Base-by-base conservation (phyloP, 1,140 invertebrate species). In the Ganaspis sp. region DNA sequence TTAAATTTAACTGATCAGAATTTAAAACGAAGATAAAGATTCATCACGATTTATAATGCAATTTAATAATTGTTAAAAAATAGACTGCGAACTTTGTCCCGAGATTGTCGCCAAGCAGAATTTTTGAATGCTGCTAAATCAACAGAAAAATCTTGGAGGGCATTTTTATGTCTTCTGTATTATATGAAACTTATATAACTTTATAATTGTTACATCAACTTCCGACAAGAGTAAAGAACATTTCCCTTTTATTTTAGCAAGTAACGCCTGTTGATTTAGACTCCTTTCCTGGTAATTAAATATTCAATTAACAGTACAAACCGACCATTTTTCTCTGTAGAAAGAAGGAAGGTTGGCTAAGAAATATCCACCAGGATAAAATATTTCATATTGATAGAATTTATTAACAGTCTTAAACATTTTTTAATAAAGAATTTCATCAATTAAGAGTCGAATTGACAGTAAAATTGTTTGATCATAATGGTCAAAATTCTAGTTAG, bases 231-330 rank as follows among this genome's bases (percentile, higher is more conserved):
- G 17, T 49, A 49, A 17, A 34, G 29, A 34, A 49, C 12, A 17
- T 49, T 8, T 49, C 15, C 3, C 42, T n/a, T n/a, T 49, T 17
- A 49, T 49, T 49, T 49, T 49, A 49, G 8, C 45, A 49, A 49
- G 45, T 49, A 49, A 49, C 45, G 45, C 45, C 45, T 49, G 45
- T 49, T 49, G 45, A n/a, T 49, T 49, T 49, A 49, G 45, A 49
- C 45, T 49, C 8, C n/a, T 49, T 49, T 6, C 17, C 45, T 17
- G 15, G 45, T 49, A 49, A 49, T 49, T 49, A 49, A 49, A 49
- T 49, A 49, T 49, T 49, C 45, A 49, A 49, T 49, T 49, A 49
- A 49, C 45, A 49, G 45, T 49, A 49, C 45, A 49, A 49, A 49
- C 45, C 45, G 0, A 17, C 45, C 45, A 17, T 15, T 17, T 49